Conservation (phyloP, 2,888 invertebrate genomes). For the Caenorhabditis sulstoni region DNA sequence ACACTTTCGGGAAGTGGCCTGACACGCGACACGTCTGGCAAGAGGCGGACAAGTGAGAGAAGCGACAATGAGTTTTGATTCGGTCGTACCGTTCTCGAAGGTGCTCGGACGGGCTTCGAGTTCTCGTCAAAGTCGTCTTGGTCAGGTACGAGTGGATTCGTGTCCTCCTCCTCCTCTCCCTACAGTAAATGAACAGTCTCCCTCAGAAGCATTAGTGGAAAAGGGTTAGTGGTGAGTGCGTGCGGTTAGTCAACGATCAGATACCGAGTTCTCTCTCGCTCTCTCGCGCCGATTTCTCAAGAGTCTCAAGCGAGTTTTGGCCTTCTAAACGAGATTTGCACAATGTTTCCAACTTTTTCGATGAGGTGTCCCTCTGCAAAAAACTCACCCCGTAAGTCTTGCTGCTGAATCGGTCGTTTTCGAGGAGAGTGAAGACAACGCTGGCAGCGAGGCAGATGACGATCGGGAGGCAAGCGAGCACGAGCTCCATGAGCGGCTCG, state of each 20-base stretch:
- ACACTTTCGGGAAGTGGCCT: neutral
- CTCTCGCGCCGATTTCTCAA: constrained; percentile 23
- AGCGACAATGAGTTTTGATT: constrained; percentile 3
- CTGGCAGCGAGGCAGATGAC: constrained; percentile 46
- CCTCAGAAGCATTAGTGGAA: too few relatives aligned
- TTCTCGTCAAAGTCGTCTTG: constrained; percentile 36
- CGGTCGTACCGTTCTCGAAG: constrained; percentile 49
- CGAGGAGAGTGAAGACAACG: constrained; percentile 30
- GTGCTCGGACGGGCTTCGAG: constrained; percentile 17
- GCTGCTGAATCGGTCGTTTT: constrained; percentile 38
- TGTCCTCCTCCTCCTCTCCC: constrained; percentile 34
- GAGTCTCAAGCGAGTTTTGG: constrained; percentile 12
- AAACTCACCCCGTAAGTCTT: constrained; percentile 55
- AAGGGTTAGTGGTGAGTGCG: constrained; percentile 12
- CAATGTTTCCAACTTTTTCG: too few relatives aligned
- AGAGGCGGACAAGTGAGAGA: neutral
- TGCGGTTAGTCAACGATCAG: constrained; percentile 8
- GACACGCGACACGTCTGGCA: neutral
- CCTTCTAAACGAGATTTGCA: too few relatives aligned
- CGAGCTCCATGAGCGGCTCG: constrained; percentile 61
- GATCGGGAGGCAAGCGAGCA: constrained; percentile 54
- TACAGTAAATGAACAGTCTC: constrained; percentile 20
- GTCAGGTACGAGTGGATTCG: constrained; percentile 22
- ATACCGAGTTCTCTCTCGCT: constrained; percentile 19
- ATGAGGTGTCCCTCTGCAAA: too few relatives aligned